Conservation (phyloP, 1,140 invertebrate genomes). For the Sinonovacula constricta region DNA sequence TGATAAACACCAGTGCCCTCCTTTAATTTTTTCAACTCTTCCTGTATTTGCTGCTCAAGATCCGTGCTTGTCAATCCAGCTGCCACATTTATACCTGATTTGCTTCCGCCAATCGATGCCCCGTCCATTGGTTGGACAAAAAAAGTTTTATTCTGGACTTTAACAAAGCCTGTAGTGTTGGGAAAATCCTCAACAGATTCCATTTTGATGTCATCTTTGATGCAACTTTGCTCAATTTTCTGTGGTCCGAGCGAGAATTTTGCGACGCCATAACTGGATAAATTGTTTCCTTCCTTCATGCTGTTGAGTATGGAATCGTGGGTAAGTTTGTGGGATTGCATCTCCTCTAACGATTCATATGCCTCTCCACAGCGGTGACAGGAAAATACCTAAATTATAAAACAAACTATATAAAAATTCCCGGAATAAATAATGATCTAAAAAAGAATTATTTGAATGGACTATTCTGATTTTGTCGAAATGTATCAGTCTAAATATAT, state of each 20-base stretch:
- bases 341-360: slow-evolving; percentile 61
- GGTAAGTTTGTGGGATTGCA: slow-evolving; percentile 61
- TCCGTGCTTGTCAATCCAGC: no score
- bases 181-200: slow-evolving; percentile 33
- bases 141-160: slow-evolving; percentile 28
- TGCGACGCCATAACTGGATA: slow-evolving; percentile 49
- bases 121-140: slow-evolving; percentile 37
- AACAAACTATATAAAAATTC: background rate
- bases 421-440: no score
- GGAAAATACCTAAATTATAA: slow-evolving; percentile 54
- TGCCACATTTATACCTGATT: slow-evolving; percentile 20
- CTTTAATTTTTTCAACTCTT: slow-evolving; percentile 29
- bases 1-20: slow-evolving; percentile 16
- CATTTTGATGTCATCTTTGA: slow-evolving; percentile 28
- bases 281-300: slow-evolving; percentile 34
- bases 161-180: slow-evolving; percentile 10
- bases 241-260: slow-evolving; percentile 62
- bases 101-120: slow-evolving; percentile 28
- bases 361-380: slow-evolving; percentile 70
- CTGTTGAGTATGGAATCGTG: slow-evolving; percentile 57
- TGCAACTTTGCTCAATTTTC: slow-evolving; percentile 32
- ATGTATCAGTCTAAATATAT: no score
- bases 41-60: slow-evolving; percentile 39
- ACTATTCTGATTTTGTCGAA: no score
- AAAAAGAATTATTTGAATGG: no score